A percentile compares a stretch with the other conserved stretches of the same genome.
phyloP scores from a whole-genome alignment of 2,797 vertebrate genomes.

The Antrozous pallidus region DNA sequence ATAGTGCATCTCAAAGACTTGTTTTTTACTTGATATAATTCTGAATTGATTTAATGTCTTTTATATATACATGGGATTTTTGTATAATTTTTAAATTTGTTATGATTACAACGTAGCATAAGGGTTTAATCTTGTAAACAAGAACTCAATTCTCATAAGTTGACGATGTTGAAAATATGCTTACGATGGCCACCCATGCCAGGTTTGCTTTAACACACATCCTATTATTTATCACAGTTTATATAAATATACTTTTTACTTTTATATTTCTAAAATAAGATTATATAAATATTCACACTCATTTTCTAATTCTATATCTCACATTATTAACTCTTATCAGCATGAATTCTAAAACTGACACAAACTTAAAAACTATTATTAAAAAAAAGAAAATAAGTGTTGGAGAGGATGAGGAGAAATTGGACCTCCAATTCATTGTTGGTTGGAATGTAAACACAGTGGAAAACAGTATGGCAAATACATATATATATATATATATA shows the following conservation, averaged over 20 bases:
- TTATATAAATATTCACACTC: neutral
- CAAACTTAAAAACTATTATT: neutral
- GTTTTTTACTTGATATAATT: neutral
- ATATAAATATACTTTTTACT: neutral
- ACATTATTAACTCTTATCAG: neutral
- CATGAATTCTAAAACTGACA: constrained; percentile 18
- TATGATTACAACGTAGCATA: neutral
- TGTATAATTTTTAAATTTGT: neutral
- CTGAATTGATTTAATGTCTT: neutral
- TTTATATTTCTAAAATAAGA: neutral
- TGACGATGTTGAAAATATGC: neutral
- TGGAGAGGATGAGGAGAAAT: neutral
- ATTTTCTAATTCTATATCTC: neutral
- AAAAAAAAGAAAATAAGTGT: neutral
- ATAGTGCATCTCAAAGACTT: neutral
- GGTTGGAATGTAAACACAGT: neutral
- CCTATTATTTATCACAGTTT: neutral
- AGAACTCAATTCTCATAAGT: neutral
- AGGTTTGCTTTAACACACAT: neutral
- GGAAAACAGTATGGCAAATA: neutral
- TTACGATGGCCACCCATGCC: neutral
- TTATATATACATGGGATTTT: neutral
- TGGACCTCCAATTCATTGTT: neutral
- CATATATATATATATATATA: no score
- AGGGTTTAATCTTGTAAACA: neutral